Base-by-base conservation (phyloP, 2,888 invertebrate genomes). In the Leptopilina syphax region DNA sequence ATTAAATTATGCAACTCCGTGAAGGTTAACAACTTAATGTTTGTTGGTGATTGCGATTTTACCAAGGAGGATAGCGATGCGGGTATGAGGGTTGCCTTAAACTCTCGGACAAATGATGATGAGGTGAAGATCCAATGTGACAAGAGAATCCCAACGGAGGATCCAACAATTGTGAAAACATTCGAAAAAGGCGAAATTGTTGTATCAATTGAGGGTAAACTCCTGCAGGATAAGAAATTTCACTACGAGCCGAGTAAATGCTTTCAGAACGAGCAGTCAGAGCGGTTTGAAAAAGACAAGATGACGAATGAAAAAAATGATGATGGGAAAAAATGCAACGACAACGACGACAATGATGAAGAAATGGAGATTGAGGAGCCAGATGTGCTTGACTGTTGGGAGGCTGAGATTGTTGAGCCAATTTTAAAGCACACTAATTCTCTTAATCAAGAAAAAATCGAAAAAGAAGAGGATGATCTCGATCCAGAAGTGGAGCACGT, bases 301-400 rank as follows among this genome's bases (percentile, higher is more conserved):
- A 18, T 18, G 18, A 79, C 24, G 12, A 65, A 34, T 18, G 57
- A 13, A 60, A n/a, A 60, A 18, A 60, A 54, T 9, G 18, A 18
- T 54, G 13, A 54, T 54, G 54, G 3, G 54, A 54, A 54, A 13
- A 13, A 54, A 57, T 13, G 12, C 10, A n/a, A 57, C 12, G 57
- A 34, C 4, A 3, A 34, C 4, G 34, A 34, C 4, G 34, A 34
- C 4, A 3, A 34, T 34, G 34, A 60, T 82, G 82, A 67, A 79
- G 76, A 82, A 80, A 8, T 18, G 3, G 73, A 57, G 66, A 79
- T 91, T 79, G 91, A 91, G n/a, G 92, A 92, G 76, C 90, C 91
- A 1, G 93, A 93, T 82, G 90, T 93, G 6, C 88, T 93, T 63
- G 93, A 93, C 77, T 93, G 92, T 80, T 93, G 93, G 93, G 93